Percentiles rank a stretch among this genome's conserved stretches.
These are phyloP conservation scores for Epizoanthus rinbou DNA, from an alignment of 92 coral and sea anemone species.

Conservation along the genomic window DNA sequence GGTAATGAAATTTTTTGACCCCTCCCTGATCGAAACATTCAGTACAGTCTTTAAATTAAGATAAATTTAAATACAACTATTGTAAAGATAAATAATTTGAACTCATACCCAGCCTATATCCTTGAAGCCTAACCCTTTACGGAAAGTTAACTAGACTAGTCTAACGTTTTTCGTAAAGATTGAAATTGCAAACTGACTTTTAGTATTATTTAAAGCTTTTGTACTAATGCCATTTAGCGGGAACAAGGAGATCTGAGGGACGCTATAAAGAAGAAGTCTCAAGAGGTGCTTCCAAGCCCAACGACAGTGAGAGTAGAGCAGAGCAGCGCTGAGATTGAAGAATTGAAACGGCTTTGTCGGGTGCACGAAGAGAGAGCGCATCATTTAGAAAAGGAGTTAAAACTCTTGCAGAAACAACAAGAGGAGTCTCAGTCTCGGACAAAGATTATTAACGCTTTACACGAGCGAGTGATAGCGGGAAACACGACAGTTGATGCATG, in stretches of 20 bases:
- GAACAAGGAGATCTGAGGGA: conserved; percentile 90
- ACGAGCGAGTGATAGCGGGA: neutral
- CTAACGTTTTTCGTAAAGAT: too few relatives aligned
- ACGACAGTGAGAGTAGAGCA: conserved; percentile 50
- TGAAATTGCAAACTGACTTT: too few relatives aligned
- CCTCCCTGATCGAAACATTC: too few relatives aligned
- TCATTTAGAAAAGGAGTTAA: conserved; percentile 72
- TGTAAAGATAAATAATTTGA: too few relatives aligned
- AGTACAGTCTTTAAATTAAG: too few relatives aligned
- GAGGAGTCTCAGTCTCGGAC: conserved; percentile 37
- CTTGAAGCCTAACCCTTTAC: too few relatives aligned
- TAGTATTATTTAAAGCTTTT: neutral
- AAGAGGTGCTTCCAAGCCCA: conserved; percentile 52
- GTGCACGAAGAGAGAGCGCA: conserved; percentile 76
- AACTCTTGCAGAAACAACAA: conserved; percentile 45
- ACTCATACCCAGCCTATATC: too few relatives aligned
- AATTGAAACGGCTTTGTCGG: conserved; percentile 63
- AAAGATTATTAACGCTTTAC: conserved; percentile 32
- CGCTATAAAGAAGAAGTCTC: conserved; percentile 57
- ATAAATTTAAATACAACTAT: too few relatives aligned
- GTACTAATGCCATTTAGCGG: conserved; percentile 52
- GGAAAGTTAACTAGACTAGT: neutral
- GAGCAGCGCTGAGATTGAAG: conserved; percentile 59
- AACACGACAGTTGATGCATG: conserved; percentile 12
- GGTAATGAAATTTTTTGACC: too few relatives aligned